A percentile compares a stretch with the other conserved stretches of the same genome.
These are phyloP conservation scores for Carassius auratus DNA, from an alignment of 2,113 vertebrate genomes.

Conservation along the genomic window DNA sequence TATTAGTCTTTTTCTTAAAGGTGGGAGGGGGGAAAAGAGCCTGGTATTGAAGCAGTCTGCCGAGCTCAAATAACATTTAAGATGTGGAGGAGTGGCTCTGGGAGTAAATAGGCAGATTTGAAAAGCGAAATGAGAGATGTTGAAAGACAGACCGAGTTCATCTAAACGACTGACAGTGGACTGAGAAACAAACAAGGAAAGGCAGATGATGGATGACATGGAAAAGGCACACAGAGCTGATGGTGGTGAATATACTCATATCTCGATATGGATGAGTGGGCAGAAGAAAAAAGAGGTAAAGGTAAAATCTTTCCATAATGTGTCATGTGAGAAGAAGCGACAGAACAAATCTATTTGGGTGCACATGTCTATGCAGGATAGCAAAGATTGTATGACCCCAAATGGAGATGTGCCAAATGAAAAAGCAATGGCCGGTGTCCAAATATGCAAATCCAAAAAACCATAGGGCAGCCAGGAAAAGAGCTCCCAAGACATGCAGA, in stretches of 20 bases:
- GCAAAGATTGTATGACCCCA: neutral
- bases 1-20: conserved; percentile 43
- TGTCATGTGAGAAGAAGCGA: no score
- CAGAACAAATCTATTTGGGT: neutral
- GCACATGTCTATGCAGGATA: conserved; percentile 6
- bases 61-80: conserved; percentile 52
- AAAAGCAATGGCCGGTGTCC: no score
- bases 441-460: neutral
- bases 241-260: conserved; percentile 33
- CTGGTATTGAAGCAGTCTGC: conserved; percentile 44
- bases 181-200: conserved; percentile 46
- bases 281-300: conserved; percentile 44
- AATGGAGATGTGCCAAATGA: no score
- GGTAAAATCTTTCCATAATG: conserved; percentile 27
- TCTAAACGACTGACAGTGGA: conserved; percentile 50
- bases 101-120: conserved; percentile 48
- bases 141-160: conserved; percentile 21
- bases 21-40: neutral
- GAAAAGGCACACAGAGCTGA: conserved; percentile 41
- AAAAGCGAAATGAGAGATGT: conserved; percentile 26
- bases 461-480: neutral
- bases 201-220: conserved; percentile 48
- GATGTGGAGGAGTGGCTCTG: conserved; percentile 49
- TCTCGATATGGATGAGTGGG: conserved; percentile 45
- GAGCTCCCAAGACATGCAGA: neutral